Conservation (phyloP, 1,140 invertebrate genomes). For the Mercenaria mercenaria region DNA sequence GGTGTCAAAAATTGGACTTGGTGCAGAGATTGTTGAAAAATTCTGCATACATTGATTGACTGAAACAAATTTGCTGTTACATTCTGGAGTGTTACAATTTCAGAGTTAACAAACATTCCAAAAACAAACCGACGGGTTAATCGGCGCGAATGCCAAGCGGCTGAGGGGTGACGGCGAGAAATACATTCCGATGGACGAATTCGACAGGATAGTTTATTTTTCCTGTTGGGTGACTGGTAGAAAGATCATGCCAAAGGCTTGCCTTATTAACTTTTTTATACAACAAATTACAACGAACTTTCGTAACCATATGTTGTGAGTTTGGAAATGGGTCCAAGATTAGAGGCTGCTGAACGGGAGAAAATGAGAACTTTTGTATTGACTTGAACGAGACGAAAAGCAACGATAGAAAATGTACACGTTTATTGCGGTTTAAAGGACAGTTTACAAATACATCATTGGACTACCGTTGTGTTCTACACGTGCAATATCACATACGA, state of each 20-base stretch:
- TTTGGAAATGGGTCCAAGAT: constrained; percentile 26
- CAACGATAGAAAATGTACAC: neutral
- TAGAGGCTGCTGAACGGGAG: neutral
- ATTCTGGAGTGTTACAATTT: neutral
- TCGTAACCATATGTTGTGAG: neutral
- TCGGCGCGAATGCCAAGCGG: neutral
- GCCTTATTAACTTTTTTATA: constrained; percentile 13
- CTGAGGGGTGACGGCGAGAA: neutral
- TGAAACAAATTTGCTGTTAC: neutral
- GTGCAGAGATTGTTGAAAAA: constrained; percentile 16
- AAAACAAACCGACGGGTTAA: constrained; percentile 18
- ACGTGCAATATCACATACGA: neutral
- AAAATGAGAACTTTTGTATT: neutral
- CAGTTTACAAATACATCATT: neutral
- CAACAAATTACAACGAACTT: neutral
- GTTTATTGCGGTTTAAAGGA: neutral
- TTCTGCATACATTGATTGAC: constrained; percentile 37
- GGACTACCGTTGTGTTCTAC: neutral
- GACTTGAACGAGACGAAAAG: neutral
- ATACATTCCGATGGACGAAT: constrained; percentile 19
- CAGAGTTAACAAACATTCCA: neutral
- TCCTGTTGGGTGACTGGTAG: constrained; percentile 1
- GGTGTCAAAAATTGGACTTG: constrained; percentile 18
- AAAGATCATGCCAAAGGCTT: constrained; percentile 28
- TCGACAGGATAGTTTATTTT: neutral